Base-by-base conservation (phyloP, 1,140 invertebrate species). In the Cecropterus lyciades region DNA sequence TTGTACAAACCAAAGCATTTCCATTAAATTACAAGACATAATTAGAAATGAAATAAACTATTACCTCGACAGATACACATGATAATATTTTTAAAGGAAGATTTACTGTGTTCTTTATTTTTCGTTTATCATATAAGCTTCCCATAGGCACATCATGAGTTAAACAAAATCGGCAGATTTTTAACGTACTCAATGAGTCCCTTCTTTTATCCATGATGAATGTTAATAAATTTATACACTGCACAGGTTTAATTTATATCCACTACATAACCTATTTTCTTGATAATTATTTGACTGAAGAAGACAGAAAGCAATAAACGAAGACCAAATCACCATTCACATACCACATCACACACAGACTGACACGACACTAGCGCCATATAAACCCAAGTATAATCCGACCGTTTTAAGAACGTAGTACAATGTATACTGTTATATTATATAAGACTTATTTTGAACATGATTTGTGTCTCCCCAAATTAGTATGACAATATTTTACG, bases 141-240 rank as follows among this genome's bases (percentile, higher is more conserved):
- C 79, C 93, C 49, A 96, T 84, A 45, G 94, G 93, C 67, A 94
- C 93, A 69, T 93, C 86, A 64, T 91, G 90, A 48, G 92, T 89
- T 65, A 96, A 88, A 86, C 96, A 96, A 83, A 96, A 96, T 74
- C 96, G 93, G 83, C 96, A 96, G 64, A 96, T 92, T 83, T 94
- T 93, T 83, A 94, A 93, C 17, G 92, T 80, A 75, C 93, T 92
- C 67, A 95, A 76, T 60, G 90, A 87, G 66, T 93, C 92, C 80
- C 93, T 93, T 80, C 94, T 93, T 74, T 92, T 93, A 77, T 95
- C 94, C 94, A 95, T 94, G 87, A 85, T 89, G 52, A 46, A 45
- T 17, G 48, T 63, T 69, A 68, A 51, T 67, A 51, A 45, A 62
- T 73, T 57, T 68, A 27, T 56, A 67, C 70, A 77, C 69, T 69